Base-by-base conservation (phyloP, 2,888 invertebrate genomes). In the Cheilosia soror region DNA sequence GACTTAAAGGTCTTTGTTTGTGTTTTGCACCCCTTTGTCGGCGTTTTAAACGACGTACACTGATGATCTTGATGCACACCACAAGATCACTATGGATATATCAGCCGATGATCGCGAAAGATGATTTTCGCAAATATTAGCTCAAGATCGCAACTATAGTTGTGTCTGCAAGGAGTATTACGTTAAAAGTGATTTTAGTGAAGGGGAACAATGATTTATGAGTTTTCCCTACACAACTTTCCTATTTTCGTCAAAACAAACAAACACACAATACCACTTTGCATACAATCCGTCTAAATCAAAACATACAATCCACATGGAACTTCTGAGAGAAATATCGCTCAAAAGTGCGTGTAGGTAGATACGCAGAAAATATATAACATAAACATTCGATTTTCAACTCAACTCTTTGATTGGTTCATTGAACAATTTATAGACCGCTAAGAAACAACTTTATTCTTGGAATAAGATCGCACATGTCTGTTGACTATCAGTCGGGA, bases 91-190 rank as follows among this genome's bases (percentile, higher is more conserved):
- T 79, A 25, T 68, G 9, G 15, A n/a, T 20, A 58, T 80, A 84
- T 84, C 84, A 75, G 42, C 51, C 66, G 79, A 80, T 84, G 75
- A 84, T 84, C 75, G 66, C 60, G 47, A 37, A 44, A 80, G 68
- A 80, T 84, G 69, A 55, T 60, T 71, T 84, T 80, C 62, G 84
- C 84, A 80, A 84, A 80, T 80, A 80, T 72, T 71, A 66, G 65
- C 75, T 66, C 68, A 75, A 75, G 75, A 79, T 75, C 69, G 49
- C 13, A 44, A 25, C 40, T n/a, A n/a, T 2, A 42, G 33, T 33
- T 42, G 49, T 4, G 29, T 44, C 68, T 27, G 44, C 31, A 40
- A 27, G 62, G 15, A 20, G 20, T 27, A 66, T 55, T 58, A 53
- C 49, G 40, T 20, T 33, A 57, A 49, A 62, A 62, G 47, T 51